Conservation (phyloP, 2,888 invertebrate genomes). For the Diadegma fenestrale region DNA sequence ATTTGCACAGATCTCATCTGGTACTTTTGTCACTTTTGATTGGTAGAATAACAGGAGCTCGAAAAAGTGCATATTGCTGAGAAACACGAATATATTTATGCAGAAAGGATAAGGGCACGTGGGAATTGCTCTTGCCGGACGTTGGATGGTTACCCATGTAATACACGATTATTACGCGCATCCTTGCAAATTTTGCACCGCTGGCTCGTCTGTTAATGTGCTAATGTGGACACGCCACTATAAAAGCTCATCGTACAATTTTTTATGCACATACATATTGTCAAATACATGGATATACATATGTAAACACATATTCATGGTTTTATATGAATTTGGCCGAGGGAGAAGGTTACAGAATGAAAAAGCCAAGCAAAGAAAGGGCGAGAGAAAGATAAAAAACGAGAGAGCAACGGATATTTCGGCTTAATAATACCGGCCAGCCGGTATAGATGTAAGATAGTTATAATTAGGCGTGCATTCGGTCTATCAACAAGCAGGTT, state of each 20-base stretch:
- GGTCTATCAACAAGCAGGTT: conserved; percentile 80
- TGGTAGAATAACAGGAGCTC: neutral
- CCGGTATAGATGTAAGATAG: conserved; percentile 83
- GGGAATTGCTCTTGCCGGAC: conserved; percentile 80
- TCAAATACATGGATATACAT: conserved; percentile 18
- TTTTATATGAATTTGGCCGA: neutral
- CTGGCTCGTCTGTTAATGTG: conserved; percentile 76
- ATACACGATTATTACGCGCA: conserved; percentile 82
- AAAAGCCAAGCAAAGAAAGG: conserved; percentile 65
- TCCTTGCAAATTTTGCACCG: conserved; percentile 81
- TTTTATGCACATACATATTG: conserved; percentile 17
- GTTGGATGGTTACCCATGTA: conserved; percentile 77
- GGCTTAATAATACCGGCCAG: conserved; percentile 78
- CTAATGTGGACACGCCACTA: conserved; percentile 71
- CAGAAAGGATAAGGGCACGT: conserved; percentile 66
- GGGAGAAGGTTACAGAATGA: neutral
- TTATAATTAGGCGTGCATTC: conserved; percentile 83
- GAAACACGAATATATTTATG: conserved; percentile 2
- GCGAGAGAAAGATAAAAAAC: conserved; percentile 45
- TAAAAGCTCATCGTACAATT: conserved; percentile 37
- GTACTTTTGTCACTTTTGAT: neutral
- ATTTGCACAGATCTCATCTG: neutral
- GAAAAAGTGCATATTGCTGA: neutral
- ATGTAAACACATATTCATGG: neutral
- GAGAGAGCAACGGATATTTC: conserved; percentile 78